Base-by-base conservation (phyloP, 92 coral and sea anemone species). In the Anthopleura xanthogrammica region DNA sequence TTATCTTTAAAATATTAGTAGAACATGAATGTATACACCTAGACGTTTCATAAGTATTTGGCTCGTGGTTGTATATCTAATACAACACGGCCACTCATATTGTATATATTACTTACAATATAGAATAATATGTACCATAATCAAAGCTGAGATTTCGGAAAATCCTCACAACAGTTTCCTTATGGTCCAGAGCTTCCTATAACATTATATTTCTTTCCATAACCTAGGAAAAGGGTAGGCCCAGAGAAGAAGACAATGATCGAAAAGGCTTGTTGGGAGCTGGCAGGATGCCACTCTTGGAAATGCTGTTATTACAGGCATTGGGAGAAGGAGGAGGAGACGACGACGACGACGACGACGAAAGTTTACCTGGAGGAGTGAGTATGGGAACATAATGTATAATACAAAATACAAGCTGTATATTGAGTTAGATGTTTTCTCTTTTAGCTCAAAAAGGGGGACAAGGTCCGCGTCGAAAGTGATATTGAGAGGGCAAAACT, bases 401-500 rank as follows among this genome's bases (percentile, higher is more conserved):
- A 7, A 10, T 22, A 20, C 0, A 4, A 19, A 4, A 19, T 3
- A 7, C 19, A 62, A 62, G 3, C 20, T 57, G 16, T 8, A 64
- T n/a, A 9, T 64, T 4, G 7, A 19, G 5, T 16, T 2, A 20
- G 41, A 22, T 24, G 2, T 68, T 7, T 29, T 68, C 7, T 12
- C 29, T 68, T 68, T 3, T 29, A 68, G 74, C 74, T 68, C 42
- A 24, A 68, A 29, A 68, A 68, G 13, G 74, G 74, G 8, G 74
- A 68, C 36, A 68, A 68, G 29, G 74, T 68, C 16, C 46, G 40
- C 4, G 46, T 68, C 8, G 74, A 68, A 36, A 68, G 42, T 8
- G 74, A 68, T 12, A 68, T 68, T 22, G 74, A 68, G 74, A 68
- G 74, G 42, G 74, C 74, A 68, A 68, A 36, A 68, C 43, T 68